phyloP scores from a whole-genome alignment of 1,140 invertebrate genomes.

The Cydia pomonella region DNA sequence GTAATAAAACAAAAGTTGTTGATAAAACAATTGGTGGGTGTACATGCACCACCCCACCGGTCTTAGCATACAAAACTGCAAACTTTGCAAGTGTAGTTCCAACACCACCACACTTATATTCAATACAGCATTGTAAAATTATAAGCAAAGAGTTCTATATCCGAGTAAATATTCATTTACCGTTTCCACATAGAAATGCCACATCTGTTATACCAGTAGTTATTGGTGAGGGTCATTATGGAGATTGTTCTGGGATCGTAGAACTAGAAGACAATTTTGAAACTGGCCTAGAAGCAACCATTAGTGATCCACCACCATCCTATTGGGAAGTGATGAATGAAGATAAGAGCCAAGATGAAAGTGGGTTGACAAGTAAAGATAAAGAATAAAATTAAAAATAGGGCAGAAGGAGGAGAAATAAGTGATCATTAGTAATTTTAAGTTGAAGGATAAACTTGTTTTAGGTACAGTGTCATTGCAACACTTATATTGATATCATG shows the following conservation, averaged over 20 bases:
- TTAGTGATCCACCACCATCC: not conserved
- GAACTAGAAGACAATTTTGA: constrained; percentile 18
- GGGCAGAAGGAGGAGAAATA: not conserved
- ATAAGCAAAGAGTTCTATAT: constrained; percentile 29
- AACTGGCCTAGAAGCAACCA: not conserved
- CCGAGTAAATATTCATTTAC: constrained; percentile 20
- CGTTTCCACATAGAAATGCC: constrained; percentile 13
- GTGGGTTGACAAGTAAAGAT: not conserved
- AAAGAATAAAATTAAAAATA: not conserved
- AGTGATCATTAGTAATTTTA: not conserved
- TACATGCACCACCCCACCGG: not conserved
- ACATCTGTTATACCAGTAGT: constrained; percentile 19
- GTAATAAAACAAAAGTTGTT: not conserved
- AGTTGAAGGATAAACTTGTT: not conserved
- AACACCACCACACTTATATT: not conserved
- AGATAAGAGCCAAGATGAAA: not conserved
- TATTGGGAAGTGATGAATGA: constrained; percentile 27
- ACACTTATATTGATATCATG: not conserved
- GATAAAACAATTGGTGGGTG: not conserved
- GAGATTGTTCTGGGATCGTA: constrained; percentile 2
- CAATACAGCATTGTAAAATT: constrained; percentile 28
- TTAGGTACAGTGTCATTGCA: not conserved
- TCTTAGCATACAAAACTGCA: not conserved
- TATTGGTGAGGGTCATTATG: constrained; percentile 13
- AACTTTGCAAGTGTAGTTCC: constrained; percentile 8